Base-by-base conservation (phyloP, 2,113 vertebrate genomes). In the Todiramphus saurophagus region DNA sequence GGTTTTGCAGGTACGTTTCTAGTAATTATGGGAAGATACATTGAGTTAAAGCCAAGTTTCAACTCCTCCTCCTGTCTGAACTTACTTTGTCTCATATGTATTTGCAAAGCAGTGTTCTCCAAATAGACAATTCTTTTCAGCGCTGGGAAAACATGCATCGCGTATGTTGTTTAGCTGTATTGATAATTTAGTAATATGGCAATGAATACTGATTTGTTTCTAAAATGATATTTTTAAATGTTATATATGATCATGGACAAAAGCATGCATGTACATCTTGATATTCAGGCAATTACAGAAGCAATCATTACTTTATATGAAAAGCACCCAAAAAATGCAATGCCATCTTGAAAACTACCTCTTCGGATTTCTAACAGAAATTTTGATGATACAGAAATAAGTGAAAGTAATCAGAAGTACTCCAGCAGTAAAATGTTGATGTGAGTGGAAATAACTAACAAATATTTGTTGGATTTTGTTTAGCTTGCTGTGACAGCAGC, bases 221-320 rank as follows among this genome's bases (percentile, higher is more conserved):
- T 31, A 41, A 11, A 77, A 48, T 16, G 9, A 1, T 5, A 7
- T 6, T 18, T 39, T 86, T 67, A n/a, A 33, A 28, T 35, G 12
- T n/a, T 39, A 33, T 7, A 35, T 27, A 27, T 19, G 20, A 84
- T 7, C 35, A 75, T 0, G 3, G 27, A 48, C 9, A 59, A 41
- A 25, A n/a, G 43, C 0, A 0, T 37, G 76, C 68, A 81, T 14
- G 27, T 20, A 27, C 13, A 73, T 20, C 30, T 24, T 37, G 5
- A 43, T 43, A 83, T 18, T 51, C 20, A 35, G 43, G 39, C 33
- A 81, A 20, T 37, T 74, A 67, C 27, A 62, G 58, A 82, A 83
- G 11, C 23, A 53, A 69, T 72, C 63, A 41, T 16, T 56, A 17
- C 27, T 83, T 46, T 48, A 28, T 20, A 70, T 11, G 39, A 78